Evolutionary conservation across 2,888 invertebrate genomes (phyloP), one percentile per base, ranked within the genome.

Genomic region (Eueremaeus valkanovi): DNA sequence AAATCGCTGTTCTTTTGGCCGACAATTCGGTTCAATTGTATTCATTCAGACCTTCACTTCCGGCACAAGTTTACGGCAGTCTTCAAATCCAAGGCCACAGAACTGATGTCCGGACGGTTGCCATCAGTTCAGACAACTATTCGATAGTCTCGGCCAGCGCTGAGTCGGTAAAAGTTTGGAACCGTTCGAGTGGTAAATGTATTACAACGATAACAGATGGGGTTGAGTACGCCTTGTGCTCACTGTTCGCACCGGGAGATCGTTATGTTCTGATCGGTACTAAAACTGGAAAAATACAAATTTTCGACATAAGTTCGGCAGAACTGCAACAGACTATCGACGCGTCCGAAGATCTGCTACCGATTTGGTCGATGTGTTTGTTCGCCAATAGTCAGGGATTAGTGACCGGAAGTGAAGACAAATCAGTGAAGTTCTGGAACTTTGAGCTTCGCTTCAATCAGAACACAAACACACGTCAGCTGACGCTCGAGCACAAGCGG

Each of bases 161-260:
- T 0, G 94, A 96, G 80, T 89, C 91, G 9, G 86, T 96, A 45
- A 97, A 98, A 86, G 85, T 98, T 73, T 99, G 98, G 97, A 95
- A 94, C 83, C 89, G 92, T 89, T 90, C 78, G 55, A 80, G 78
- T 29, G 78, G 79, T 70, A 76, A 77, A 29, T 90, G 92, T 79
- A 85, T 92, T 24, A 87, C 91, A 73, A 91, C 91, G 0, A 86
- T 93, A 74, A 70, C 73, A 42, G 81, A 81, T 82, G 72, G 45
- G 13, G 86, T 90, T 76, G 88, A 88, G 42, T 90, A 92, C 81
- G 90, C 92, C 11, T 84, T 91, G 74, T 87, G 89, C 77, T 86
- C 89, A 1, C 85, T 89, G 79, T 95, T 97, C 85, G 92, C 91
- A 21, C 94, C 95, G 24, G 91, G 91, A 24, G 97, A 99, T 85